Base-by-base conservation (phyloP, 2,113 vertebrate genomes). In the Meleagris gallopavo region DNA sequence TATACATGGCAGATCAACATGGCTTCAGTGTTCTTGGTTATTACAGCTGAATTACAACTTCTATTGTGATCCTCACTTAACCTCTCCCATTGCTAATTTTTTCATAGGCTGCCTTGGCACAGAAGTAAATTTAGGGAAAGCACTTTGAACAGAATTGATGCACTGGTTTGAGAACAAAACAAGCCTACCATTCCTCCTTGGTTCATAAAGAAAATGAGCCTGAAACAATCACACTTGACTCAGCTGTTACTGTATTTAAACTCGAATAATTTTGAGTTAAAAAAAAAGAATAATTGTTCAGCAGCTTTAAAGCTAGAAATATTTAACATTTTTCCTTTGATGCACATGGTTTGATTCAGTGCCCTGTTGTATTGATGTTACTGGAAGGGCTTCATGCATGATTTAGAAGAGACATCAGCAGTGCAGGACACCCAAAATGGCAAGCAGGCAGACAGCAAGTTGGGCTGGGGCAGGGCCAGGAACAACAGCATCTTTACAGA, bases 271-370 rank as follows among this genome's bases (percentile, higher is more conserved):
- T 96, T 76, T 79, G 64, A 91, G 74, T 90, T 86, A 81, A 93
- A 90, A 13, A 48, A 84, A 89, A 90, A 74, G 92, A 91, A 90
- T 77, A 92, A 92, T 77, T 85, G 86, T 70, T 92, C 14, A 3
- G 73, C 78, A 54, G 13, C 88, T 94, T 89, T 89, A 79, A 91
- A 92, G 62, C 78, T 61, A 76, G 40, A 87, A 82, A 24, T 54
- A 76, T 82, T 88, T 82, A 46, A 54, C 72, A 77, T 82, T 93
- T 90, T 84, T 27, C 81, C 83, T 81, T 93, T 90, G 48, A 96
- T 79, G 66, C 46, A 71, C 45, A 90, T 4, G 1, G 81, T 89
- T 89, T 90, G 78, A 87, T 76, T 87, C 94, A 66, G 50, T 92
- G 74, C 86, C 71, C 48, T 5, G 11, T 41, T 65, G 60, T 58